A percentile compares a stretch with the other conserved stretches of the same genome.
Conservation (phyloP, 2,113 vertebrate genomes). For the Aramus guarauna region DNA sequence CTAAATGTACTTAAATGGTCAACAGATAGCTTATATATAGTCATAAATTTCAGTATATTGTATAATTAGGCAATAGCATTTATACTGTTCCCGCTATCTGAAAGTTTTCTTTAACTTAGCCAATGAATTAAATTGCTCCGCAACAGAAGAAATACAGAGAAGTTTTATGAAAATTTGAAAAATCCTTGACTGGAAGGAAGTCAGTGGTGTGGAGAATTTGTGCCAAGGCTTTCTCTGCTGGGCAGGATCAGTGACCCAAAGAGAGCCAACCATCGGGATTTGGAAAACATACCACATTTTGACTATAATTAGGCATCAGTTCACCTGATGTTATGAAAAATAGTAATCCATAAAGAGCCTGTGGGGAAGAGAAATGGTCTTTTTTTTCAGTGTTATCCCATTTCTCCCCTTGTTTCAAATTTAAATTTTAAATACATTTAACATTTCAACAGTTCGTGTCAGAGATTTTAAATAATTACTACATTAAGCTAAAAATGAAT, state of each 20-base stretch:
- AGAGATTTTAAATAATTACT: constrained; percentile 45
- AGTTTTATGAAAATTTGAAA: not conserved
- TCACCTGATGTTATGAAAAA: not conserved
- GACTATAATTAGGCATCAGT: not conserved
- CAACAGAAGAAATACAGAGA: not conserved
- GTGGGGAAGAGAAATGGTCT: not conserved
- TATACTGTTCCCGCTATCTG: not conserved
- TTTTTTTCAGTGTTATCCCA: not conserved
- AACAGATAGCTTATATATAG: not conserved
- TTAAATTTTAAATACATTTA: constrained; percentile 34
- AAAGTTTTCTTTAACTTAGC: not conserved
- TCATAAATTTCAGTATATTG: not conserved
- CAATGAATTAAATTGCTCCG: not conserved
- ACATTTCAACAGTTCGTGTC: not conserved
- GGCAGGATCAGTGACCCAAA: not conserved
- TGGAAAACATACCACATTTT: not conserved
- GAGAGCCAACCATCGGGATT: not conserved
- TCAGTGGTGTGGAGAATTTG: not conserved
- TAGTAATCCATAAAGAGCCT: not conserved
- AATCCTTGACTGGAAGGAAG: not conserved
- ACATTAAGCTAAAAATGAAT: constrained; percentile 16
- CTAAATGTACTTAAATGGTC: not conserved
- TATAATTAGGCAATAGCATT: not conserved
- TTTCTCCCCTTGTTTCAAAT: not conserved
- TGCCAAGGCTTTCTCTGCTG: not conserved